These are phyloP conservation scores for Phoxinus dragarum DNA, from an alignment of 2,797 vertebrate species.

Conservation along the genomic window DNA sequence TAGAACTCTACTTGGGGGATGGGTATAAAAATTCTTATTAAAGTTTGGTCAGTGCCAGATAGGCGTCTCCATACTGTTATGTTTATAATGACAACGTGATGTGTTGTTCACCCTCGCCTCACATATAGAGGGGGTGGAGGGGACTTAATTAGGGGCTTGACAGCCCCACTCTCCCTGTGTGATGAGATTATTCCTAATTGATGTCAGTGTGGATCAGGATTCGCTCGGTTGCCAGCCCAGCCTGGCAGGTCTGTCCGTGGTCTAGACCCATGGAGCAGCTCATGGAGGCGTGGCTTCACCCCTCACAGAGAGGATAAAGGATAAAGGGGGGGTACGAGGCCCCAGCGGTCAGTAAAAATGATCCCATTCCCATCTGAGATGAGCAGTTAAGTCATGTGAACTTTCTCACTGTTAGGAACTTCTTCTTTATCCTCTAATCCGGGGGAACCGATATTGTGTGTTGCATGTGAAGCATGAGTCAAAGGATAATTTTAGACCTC, in stretches of 20 bases:
- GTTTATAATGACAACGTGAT: slow-evolving; percentile 94
- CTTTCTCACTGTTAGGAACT: slow-evolving; percentile 77
- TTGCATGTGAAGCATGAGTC: not conserved
- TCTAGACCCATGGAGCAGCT: slow-evolving; percentile 92
- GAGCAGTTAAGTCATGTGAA: slow-evolving; percentile 73
- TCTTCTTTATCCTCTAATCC: slow-evolving; percentile 70
- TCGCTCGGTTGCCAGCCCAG: slow-evolving; percentile 88
- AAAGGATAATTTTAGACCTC: not conserved
- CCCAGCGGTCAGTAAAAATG: slow-evolving; percentile 79
- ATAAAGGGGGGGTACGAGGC: slow-evolving; percentile 67
- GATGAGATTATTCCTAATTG: slow-evolving; percentile 99
- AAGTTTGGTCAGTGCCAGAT: slow-evolving; percentile 79
- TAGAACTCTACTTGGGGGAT: not conserved
- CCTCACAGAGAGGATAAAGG: slow-evolving; percentile 58
- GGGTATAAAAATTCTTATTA: not conserved
- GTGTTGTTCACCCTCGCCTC: slow-evolving; percentile 92
- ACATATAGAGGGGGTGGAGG: slow-evolving; percentile 92
- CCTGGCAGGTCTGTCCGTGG: slow-evolving; percentile 92
- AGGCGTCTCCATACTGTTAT: slow-evolving; percentile 86
- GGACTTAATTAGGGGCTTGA: slow-evolving; percentile 99
- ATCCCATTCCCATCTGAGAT: slow-evolving; percentile 76
- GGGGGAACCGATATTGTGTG: not conserved
- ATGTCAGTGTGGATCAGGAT: slow-evolving; percentile 97
- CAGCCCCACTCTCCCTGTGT: slow-evolving; percentile 95
- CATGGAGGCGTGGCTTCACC: slow-evolving; percentile 72